Conservation (phyloP, 2,888 invertebrate species). For the Ischnus inquisitorius region DNA sequence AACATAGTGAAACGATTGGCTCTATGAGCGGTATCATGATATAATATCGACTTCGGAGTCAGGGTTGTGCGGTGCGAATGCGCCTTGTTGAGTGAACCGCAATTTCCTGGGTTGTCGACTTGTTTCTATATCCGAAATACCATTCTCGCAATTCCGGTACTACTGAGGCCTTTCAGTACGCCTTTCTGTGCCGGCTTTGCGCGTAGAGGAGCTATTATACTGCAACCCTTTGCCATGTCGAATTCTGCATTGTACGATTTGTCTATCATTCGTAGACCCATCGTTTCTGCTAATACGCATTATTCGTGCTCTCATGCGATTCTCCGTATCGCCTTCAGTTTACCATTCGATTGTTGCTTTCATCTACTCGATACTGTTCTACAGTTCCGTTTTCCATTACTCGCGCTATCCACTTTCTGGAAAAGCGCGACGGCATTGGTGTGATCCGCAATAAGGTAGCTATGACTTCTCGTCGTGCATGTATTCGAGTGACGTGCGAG, state of each 20-base stretch:
- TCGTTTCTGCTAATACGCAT: background rate
- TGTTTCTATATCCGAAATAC: background rate
- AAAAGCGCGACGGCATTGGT: background rate
- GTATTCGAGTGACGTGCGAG: background rate
- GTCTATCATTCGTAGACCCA: background rate
- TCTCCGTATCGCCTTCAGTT: background rate
- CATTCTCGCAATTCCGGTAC: background rate
- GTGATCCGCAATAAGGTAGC: background rate
- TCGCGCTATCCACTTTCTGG: slow-evolving; percentile 5
- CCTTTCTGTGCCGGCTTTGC: background rate
- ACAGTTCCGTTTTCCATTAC: slow-evolving; percentile 25
- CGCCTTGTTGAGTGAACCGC: background rate
- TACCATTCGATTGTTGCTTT: background rate
- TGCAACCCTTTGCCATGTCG: background rate
- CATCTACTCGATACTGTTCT: background rate
- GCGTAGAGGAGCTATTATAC: background rate
- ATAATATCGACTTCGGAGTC: background rate
- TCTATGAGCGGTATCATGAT: background rate
- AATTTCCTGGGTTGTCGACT: background rate
- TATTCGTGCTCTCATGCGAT: background rate
- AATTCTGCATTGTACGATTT: background rate
- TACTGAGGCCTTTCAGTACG: background rate
- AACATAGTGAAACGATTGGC: background rate
- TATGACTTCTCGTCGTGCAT: slow-evolving; percentile 9
- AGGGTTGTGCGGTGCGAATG: background rate